Conservation (phyloP, 23 tunicate genomes). For the Halocynthia aurantium region DNA sequence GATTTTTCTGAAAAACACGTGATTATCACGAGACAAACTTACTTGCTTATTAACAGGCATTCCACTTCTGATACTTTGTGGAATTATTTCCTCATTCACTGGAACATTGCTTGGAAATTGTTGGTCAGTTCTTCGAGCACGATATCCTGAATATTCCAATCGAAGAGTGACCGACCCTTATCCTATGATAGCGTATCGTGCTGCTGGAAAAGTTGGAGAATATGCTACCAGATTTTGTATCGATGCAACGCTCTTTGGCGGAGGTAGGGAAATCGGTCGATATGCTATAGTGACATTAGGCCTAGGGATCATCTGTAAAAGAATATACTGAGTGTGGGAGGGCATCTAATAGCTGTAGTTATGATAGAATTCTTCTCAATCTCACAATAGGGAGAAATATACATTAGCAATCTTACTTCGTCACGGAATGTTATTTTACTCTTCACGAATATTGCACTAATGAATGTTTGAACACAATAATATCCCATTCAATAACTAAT, state of each 20-base stretch:
- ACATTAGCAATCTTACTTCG: background rate
- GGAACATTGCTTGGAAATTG: constrained; percentile 77
- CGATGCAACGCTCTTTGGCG: constrained; percentile 64
- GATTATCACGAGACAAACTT: no score
- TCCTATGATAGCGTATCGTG: constrained; percentile 73
- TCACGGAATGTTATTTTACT: background rate
- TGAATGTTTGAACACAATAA: no score
- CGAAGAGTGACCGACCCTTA: constrained; percentile 73
- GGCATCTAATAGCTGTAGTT: no score
- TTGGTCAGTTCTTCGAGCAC: constrained; percentile 60
- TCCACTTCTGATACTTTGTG: constrained; percentile 66
- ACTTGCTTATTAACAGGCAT: constrained; percentile 30
- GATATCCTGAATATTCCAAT: constrained; percentile 60
- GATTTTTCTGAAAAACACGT: no score
- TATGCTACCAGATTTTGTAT: constrained; percentile 56
- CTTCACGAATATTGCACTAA: no score
- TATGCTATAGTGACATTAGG: no score
- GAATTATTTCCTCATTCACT: constrained; percentile 63
- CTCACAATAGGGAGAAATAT: no score
- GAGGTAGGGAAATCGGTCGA: constrained; percentile 36
- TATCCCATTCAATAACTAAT: no score
- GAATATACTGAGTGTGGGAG: no score
- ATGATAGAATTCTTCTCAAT: no score
- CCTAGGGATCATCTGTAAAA: no score
- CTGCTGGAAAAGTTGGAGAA: constrained; percentile 76